phyloP scores from a whole-genome alignment of 2,113 vertebrate genomes.

The Seriola rivoliana region DNA sequence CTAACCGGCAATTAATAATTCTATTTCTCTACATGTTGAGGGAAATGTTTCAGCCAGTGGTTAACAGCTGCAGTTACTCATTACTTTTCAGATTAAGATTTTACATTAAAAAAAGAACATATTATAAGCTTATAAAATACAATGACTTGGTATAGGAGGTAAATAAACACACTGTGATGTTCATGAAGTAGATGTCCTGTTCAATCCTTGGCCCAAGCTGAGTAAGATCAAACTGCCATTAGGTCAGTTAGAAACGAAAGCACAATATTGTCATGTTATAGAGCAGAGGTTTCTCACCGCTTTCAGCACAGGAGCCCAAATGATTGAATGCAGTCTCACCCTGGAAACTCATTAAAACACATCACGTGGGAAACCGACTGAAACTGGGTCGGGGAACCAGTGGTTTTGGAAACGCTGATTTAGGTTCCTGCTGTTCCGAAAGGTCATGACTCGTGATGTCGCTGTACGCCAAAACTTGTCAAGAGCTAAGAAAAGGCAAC shows the following conservation, averaged over 20 bases:
- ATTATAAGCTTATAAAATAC: not conserved
- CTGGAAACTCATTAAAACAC: conserved; percentile 63
- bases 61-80: not conserved
- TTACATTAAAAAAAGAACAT: not conserved
- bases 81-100: not conserved
- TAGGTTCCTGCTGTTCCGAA: conserved; percentile 8
- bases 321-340: conserved; percentile 56
- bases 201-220: not conserved
- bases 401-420: conserved; percentile 27
- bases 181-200: not conserved
- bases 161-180: not conserved
- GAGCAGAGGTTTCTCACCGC: conserved; percentile 31
- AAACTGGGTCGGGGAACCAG: conserved; percentile 33
- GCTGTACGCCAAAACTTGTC: not conserved
- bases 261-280: conserved; percentile 6
- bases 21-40: not conserved
- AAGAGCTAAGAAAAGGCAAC: conserved; percentile 1
- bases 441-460: not conserved
- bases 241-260: not conserved
- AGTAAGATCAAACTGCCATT: conserved; percentile 18
- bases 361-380: conserved; percentile 15
- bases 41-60: not conserved
- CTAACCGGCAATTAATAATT: not conserved
- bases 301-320: not conserved
- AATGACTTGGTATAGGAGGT: not conserved